A percentile compares a stretch with the other conserved stretches of the same genome.
These are phyloP conservation scores for Pachypanchax playfairii DNA, from an alignment of 2,113 vertebrate species.

Conservation along the genomic window DNA sequence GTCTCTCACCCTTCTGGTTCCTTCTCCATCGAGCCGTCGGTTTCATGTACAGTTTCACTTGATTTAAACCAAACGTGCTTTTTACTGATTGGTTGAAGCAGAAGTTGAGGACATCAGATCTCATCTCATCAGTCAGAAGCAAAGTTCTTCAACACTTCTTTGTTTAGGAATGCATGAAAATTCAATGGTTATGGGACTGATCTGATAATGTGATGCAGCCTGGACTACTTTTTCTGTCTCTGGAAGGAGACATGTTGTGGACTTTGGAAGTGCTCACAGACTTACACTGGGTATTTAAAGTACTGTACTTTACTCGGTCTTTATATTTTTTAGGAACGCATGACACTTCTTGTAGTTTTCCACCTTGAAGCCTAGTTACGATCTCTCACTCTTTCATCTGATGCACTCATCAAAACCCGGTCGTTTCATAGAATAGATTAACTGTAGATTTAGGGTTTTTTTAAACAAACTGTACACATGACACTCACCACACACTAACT, in stretches of 20 bases:
- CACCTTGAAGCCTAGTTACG: background rate
- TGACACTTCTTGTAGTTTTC: slow-evolving; percentile 19
- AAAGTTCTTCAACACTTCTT: background rate
- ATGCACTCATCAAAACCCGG: background rate
- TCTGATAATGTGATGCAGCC: slow-evolving; percentile 22
- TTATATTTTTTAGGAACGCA: slow-evolving; percentile 30
- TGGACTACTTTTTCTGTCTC: slow-evolving; percentile 1
- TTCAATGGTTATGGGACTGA: slow-evolving; percentile 26
- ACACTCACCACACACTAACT: slow-evolving; percentile 14
- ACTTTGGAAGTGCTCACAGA: slow-evolving; percentile 40
- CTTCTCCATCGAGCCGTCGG: slow-evolving; percentile 8
- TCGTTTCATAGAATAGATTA: slow-evolving; percentile 1
- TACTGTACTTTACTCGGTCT: slow-evolving; percentile 46
- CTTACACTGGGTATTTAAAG: slow-evolving; percentile 37
- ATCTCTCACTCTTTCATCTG: slow-evolving; percentile 5
- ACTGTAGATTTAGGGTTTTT: slow-evolving; percentile 11
- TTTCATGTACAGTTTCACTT: slow-evolving; percentile 7
- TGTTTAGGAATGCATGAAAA: slow-evolving; percentile 11
- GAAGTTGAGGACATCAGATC: slow-evolving; percentile 5
- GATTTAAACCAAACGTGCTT: slow-evolving; percentile 41
- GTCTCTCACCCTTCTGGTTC: background rate
- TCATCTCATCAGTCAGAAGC: slow-evolving; percentile 8
- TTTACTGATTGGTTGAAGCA: slow-evolving; percentile 17
- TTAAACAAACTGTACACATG: slow-evolving; percentile 13
- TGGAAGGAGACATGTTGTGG: slow-evolving; percentile 28